Base-by-base conservation (phyloP, 2,797 vertebrate genomes). In the Cirrhinus molitorella region DNA sequence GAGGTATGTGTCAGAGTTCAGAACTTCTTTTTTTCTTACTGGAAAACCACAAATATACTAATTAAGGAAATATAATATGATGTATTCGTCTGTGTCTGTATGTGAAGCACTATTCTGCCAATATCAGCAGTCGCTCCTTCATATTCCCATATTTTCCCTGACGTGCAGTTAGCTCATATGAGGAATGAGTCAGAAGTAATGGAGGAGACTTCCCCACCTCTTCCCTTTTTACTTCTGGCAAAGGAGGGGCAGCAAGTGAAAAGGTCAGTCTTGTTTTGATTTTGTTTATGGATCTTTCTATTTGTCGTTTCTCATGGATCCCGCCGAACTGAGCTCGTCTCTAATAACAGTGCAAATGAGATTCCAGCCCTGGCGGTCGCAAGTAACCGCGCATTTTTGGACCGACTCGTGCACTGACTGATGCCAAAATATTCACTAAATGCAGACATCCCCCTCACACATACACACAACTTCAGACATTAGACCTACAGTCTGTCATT, bases 401-500 rank as follows among this genome's bases (percentile, higher is more conserved):
- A 59, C 49, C 67, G 53, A 53, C 61, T 74, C 59, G 51, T 31
- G 40, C 14, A 53, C 67, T 10, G 73, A 9, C 49, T 25, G 61
- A 80, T 67, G 75, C 57, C 68, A 86, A 83, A 83, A 79, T 80
- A 67, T 85, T 90, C 87, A 81, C 81, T 81, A 80, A 85, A 19
- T 10, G 84, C 87, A 89, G 79, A 83, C 71, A 81, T 81, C 68
- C 79, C 90, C 83, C 31, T 85, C 81, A 63, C 81, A 43, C 51
- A 45, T 21, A 63, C 45, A 47, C 70, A 71, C 43, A 76, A 49
- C 55, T 53, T 57, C 73, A 82, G 25, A 75, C 65, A 70, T 66
- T 25, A 82, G 47, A 51, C 70, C 68, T 75, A 67, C 45, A 80
- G 68, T 57, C 34, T 70, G 34, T 66, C 19, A 75, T 63, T 85